Evolutionary conservation across 2,113 vertebrate genomes (phyloP).

Genomic region (Pseudopipra pipra): DNA sequence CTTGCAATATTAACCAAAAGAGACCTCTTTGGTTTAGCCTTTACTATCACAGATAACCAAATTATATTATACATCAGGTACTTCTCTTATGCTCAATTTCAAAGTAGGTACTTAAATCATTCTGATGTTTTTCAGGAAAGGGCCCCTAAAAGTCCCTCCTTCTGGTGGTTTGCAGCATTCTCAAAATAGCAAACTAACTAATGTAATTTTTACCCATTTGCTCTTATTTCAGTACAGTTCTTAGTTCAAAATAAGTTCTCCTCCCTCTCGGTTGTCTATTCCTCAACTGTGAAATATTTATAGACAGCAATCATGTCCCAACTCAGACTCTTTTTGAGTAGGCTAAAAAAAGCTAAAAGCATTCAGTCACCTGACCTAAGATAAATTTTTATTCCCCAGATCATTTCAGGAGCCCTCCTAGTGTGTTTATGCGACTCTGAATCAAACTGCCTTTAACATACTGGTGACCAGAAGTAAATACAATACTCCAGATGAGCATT

Average conservation of each 20-base stretch:
- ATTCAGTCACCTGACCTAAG: conserved; percentile 3
- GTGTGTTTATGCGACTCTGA: not conserved
- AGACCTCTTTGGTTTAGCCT: not conserved
- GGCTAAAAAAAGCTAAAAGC: conserved; percentile 43
- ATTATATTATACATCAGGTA: not conserved
- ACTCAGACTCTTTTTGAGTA: not conserved
- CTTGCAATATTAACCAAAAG: not conserved
- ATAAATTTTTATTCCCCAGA: not conserved
- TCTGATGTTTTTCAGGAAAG: not conserved
- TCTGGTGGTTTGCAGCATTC: not conserved
- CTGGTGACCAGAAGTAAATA: not conserved
- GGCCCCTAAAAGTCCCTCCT: not conserved
- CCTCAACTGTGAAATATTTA: conserved; percentile 39
- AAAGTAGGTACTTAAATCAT: not conserved
- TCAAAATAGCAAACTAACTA: not conserved
- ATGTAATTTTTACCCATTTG: not conserved
- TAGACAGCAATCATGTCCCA: conserved; percentile 38
- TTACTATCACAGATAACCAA: not conserved
- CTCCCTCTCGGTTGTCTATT: conserved; percentile 30
- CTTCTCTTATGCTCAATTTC: not conserved
- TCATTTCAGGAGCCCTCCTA: not conserved
- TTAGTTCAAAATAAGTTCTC: conserved; percentile 50
- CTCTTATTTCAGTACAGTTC: not conserved
- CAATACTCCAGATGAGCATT: not conserved
- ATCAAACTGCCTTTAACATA: not conserved